A percentile compares a stretch with the other conserved stretches of the same genome.
These are phyloP conservation scores for Limnephilus rhombicus DNA, from an alignment of 2,888 invertebrate genomes.

Conservation along the genomic window DNA sequence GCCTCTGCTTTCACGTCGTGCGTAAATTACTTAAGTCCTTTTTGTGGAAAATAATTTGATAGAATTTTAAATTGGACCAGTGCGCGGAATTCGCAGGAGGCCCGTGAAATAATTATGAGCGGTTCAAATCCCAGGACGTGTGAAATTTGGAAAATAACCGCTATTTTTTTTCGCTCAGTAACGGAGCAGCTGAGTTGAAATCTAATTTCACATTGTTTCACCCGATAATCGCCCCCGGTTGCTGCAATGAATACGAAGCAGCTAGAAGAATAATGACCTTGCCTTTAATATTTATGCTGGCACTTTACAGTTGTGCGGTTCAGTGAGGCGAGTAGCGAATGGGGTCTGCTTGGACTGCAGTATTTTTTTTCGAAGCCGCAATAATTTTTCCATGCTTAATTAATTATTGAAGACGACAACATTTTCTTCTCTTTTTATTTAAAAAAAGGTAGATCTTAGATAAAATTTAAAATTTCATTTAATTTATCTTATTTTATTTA, in stretches of 20 bases:
- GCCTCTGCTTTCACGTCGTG: conserved; percentile 46
- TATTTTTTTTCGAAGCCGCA: not conserved
- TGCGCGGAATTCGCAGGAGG: conserved; percentile 47
- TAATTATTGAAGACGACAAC: not conserved
- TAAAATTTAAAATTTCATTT: too few relatives aligned
- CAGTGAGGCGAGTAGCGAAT: conserved; percentile 14
- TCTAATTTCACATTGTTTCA: conserved; percentile 48
- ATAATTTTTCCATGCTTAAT: not conserved
- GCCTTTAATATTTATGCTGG: conserved; percentile 26
- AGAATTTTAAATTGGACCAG: conserved; percentile 58
- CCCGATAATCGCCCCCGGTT: conserved; percentile 38
- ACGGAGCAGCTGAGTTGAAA: conserved; percentile 7
- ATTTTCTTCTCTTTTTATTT: too few relatives aligned
- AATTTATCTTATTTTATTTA: too few relatives aligned
- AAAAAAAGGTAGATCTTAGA: too few relatives aligned
- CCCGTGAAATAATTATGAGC: conserved; percentile 43
- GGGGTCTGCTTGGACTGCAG: not conserved
- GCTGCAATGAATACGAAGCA: conserved; percentile 43
- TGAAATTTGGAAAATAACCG: conserved; percentile 34
- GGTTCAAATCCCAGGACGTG: conserved; percentile 49
- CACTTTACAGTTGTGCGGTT: conserved; percentile 16
- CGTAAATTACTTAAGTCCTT: conserved; percentile 58
- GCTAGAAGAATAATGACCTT: conserved; percentile 31
- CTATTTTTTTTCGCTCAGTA: not conserved
- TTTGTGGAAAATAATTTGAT: conserved; percentile 58